Evolutionary conservation across 2,888 invertebrate genomes (phyloP).

Genomic region (Apamea anceps): DNA sequence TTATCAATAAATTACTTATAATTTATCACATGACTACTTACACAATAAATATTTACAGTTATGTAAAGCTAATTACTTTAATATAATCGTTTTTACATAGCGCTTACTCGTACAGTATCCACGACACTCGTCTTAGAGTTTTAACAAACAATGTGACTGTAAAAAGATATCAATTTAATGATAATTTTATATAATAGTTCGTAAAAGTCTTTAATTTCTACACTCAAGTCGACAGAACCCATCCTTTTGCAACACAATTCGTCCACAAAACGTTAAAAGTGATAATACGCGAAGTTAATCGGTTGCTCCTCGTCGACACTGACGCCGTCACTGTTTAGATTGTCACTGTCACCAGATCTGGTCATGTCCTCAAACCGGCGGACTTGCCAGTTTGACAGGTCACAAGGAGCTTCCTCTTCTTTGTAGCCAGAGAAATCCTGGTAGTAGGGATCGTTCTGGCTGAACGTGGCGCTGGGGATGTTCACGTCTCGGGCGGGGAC

Average conservation of each 20-base stretch:
- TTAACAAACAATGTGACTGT: constrained; percentile 47
- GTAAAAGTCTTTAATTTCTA: constrained; percentile 27
- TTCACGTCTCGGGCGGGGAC: constrained; percentile 63
- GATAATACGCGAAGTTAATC: constrained; percentile 88
- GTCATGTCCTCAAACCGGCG: constrained; percentile 60
- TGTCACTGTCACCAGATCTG: constrained; percentile 61
- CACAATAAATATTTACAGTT: constrained; percentile 76
- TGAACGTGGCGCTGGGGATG: constrained; percentile 57
- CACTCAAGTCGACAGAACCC: constrained; percentile 14
- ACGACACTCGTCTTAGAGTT: constrained; percentile 45
- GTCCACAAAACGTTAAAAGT: constrained; percentile 75
- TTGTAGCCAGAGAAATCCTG: constrained; percentile 69
- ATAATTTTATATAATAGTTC: constrained; percentile 48
- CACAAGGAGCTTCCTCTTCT: constrained; percentile 82
- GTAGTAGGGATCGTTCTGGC: constrained; percentile 57
- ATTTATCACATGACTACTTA: constrained; percentile 85
- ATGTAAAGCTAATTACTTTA: constrained; percentile 62
- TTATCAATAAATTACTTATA: constrained; percentile 85
- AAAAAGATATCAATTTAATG: constrained; percentile 53
- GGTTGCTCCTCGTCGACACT: constrained; percentile 78
- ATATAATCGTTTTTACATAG: constrained; percentile 68
- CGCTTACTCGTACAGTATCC: constrained; percentile 55
- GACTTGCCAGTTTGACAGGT: constrained; percentile 85
- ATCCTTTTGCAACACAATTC: constrained; percentile 20
- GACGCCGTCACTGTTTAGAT: constrained; percentile 66